Percentiles rank a stretch among this genome's conserved stretches.
phyloP scores from a whole-genome alignment of 2,797 vertebrate genomes.

The Tolypeutes matacus region DNA sequence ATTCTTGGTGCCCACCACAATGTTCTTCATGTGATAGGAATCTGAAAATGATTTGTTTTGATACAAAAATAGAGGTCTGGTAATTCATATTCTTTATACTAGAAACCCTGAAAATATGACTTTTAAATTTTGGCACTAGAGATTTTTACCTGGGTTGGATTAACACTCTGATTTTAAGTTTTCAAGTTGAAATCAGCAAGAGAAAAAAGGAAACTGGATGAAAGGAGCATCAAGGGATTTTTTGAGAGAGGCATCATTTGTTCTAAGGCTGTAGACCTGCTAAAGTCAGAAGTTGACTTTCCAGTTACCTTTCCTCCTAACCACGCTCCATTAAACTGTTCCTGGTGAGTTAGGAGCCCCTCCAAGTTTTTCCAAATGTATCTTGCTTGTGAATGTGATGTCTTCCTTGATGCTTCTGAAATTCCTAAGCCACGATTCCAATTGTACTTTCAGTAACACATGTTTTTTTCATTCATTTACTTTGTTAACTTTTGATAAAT shows the following conservation, averaged over 20 bases:
- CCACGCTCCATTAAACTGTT: background rate
- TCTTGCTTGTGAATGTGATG: background rate
- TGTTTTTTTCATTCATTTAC: background rate
- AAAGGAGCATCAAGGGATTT: background rate
- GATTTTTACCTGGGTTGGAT: background rate
- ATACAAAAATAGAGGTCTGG: conserved; percentile 20
- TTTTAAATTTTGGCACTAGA: background rate
- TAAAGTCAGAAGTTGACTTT: background rate
- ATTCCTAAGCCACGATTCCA: background rate
- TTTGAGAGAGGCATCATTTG: background rate
- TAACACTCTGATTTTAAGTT: conserved; percentile 53
- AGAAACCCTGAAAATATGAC: background rate
- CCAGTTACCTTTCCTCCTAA: background rate
- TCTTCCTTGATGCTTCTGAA: conserved; percentile 20
- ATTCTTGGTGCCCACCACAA: background rate
- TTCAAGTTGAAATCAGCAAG: conserved; percentile 46
- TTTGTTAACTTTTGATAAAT: conserved; percentile 13
- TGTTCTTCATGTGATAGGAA: background rate
- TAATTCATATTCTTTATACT: conserved; percentile 12
- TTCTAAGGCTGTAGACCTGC: background rate
- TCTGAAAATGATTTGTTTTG: background rate
- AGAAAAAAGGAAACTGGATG: background rate
- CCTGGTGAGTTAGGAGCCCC: background rate
- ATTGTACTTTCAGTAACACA: background rate
- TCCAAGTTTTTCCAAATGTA: background rate